Base-by-base conservation (phyloP, 2,113 vertebrate species). In the Copsychus sechellarum region DNA sequence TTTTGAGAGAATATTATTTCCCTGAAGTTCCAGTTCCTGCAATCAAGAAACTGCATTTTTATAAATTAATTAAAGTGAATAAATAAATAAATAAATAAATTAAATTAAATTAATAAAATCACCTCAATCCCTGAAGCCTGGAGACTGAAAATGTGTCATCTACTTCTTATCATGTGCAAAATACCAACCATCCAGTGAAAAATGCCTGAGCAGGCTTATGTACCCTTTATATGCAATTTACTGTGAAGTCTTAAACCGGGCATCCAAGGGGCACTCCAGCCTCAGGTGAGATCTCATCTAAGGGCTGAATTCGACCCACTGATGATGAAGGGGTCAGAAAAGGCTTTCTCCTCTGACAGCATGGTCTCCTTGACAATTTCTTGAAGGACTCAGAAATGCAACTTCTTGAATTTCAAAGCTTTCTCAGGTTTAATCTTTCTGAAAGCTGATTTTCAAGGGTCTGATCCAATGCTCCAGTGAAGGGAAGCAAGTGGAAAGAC, bases 381-480 rank as follows among this genome's bases (percentile, higher is more conserved):
- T 88, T 81, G 54, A 67, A 20, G 58, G 10, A 93, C 11, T 31
- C 25, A 67, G 78, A 94, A 91, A 95, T 36, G 38, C 20, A 67
- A 67, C 43, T 67, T 56, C 13, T 43, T 86, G 34, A 40, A 78
- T 84, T 87, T 86, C 48, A 86, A 83, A 90, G 51, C 26, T 66
- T 78, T 86, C 64, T 50, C 64, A 84, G 19, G 23, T 86, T 94
- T 66, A 88, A 61, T 9, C 45, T 70, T 93, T 66, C 45, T 60
- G 40, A 80, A 88, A 83, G 47, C 23, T 80, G 31, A 54, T 78
- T 80, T 77, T 86, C 26, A 64, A 77, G 19, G 23, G 9, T 40
- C 42, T 90, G 62, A 92, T 73, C 24, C 22, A 69, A 22, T 5
- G 20, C 12, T 76, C 36, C 73, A 40, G 40, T 40, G 40, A 40